A percentile compares a stretch with the other conserved stretches of the same genome.
These are phyloP conservation scores for Mico argentatus DNA, from an alignment of 2,797 vertebrate species.

Conservation along the genomic window DNA sequence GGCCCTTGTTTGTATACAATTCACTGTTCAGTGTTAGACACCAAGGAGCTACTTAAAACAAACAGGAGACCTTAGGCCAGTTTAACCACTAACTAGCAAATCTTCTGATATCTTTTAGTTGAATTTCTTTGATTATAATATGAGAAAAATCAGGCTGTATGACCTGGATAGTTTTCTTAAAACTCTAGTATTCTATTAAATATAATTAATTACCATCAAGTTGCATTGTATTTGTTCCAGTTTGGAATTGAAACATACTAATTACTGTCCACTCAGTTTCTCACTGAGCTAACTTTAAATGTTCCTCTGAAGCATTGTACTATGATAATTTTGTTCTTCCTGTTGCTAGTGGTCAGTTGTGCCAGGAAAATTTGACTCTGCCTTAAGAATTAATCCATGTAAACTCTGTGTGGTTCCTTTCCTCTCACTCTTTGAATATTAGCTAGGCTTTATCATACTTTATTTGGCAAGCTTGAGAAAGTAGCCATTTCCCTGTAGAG, in stretches of 20 bases:
- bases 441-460: slow-evolving; percentile 83
- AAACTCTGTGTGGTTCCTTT: slow-evolving; percentile 68
- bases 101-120: neutral
- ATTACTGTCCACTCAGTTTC: neutral
- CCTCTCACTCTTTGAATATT: slow-evolving; percentile 64
- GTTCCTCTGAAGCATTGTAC: slow-evolving; percentile 67
- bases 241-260: neutral
- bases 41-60: neutral
- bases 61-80: neutral
- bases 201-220: neutral
- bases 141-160: neutral
- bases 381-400: slow-evolving; percentile 83
- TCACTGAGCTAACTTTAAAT: slow-evolving; percentile 66
- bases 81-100: neutral
- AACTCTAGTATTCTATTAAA: neutral
- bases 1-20: neutral
- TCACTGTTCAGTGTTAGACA: neutral
- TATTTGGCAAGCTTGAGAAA: slow-evolving; percentile 82
- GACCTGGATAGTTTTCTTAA: slow-evolving; percentile 12
- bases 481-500: slow-evolving; percentile 75
- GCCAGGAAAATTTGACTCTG: slow-evolving; percentile 86
- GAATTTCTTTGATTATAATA: slow-evolving; percentile 1
- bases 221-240: neutral
- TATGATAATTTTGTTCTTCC: slow-evolving; percentile 80
- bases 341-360: slow-evolving; percentile 72